Conservation (phyloP, 2,888 invertebrate genomes). For the Lysandra coridon region DNA sequence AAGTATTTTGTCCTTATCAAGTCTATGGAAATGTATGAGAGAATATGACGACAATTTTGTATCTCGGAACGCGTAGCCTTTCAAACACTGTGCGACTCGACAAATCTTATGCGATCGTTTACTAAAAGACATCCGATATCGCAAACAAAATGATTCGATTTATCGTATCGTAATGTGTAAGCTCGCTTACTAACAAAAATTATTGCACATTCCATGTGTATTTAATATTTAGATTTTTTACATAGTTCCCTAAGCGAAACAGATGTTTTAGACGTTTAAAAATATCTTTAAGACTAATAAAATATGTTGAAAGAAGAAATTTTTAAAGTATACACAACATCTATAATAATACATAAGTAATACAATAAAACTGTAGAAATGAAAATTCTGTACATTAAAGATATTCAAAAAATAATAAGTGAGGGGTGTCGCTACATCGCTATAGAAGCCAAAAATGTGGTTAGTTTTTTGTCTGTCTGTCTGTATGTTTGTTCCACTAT, state of each 20-base stretch:
- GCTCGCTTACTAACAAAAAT: background rate
- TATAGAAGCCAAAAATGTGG: too few relatives aligned
- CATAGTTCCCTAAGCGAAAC: background rate
- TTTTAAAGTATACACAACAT: background rate
- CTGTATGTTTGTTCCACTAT: too few relatives aligned
- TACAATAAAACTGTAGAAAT: too few relatives aligned
- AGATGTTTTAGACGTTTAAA: background rate
- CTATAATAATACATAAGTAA: too few relatives aligned
- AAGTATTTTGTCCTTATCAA: background rate
- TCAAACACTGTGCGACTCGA: background rate
- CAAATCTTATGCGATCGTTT: background rate
- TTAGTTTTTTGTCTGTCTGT: too few relatives aligned
- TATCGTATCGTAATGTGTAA: background rate
- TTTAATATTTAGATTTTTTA: background rate
- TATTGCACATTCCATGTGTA: conserved; percentile 18
- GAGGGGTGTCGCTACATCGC: too few relatives aligned
- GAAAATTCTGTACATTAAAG: too few relatives aligned
- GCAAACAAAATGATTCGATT: background rate
- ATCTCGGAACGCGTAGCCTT: background rate
- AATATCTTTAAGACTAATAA: conserved; percentile 2
- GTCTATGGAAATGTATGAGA: too few relatives aligned
- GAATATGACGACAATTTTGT: background rate
- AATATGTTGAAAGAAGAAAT: background rate
- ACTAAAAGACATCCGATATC: background rate
- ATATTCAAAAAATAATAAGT: too few relatives aligned